Conservation (phyloP, 2,797 vertebrate genomes). For the Siniperca scherzeri region DNA sequence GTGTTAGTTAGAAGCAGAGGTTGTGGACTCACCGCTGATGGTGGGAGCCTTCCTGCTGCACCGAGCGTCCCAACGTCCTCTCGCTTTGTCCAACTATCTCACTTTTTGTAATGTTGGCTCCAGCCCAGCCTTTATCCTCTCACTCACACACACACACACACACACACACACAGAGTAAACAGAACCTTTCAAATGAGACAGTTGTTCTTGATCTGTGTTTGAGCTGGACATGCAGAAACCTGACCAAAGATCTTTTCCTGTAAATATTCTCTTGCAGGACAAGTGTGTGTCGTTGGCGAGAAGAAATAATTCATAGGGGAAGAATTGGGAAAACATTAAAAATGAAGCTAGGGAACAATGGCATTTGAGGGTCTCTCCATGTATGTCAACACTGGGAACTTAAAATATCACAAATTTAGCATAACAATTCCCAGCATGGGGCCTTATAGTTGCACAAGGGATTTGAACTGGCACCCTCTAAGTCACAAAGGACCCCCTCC, state of each 20-base stretch:
- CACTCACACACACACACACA: constrained; percentile 59
- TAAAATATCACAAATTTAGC: neutral
- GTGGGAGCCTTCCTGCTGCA: constrained; percentile 54
- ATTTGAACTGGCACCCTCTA: constrained; percentile 47
- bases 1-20: constrained; percentile 21
- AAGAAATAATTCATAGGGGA: neutral
- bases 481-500: constrained; percentile 9
- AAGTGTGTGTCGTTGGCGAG: neutral
- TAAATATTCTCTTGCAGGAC: neutral
- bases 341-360: neutral
- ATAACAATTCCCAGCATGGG: neutral
- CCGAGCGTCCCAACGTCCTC: constrained; percentile 58
- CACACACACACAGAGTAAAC: constrained; percentile 68
- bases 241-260: constrained; percentile 48
- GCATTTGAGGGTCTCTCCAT: neutral
- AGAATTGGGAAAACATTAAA: neutral
- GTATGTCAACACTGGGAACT: neutral
- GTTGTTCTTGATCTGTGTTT: constrained; percentile 46
- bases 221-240: constrained; percentile 12
- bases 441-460: constrained; percentile 7
- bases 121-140: constrained; percentile 71
- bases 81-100: constrained; percentile 66
- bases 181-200: constrained; percentile 50
- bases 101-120: constrained; percentile 76
- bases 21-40: constrained; percentile 73